A percentile compares a stretch with the other conserved stretches of the same genome.
These are phyloP conservation scores for Lordiphosa mommai DNA, from an alignment of 1,140 invertebrate species.

Conservation along the genomic window DNA sequence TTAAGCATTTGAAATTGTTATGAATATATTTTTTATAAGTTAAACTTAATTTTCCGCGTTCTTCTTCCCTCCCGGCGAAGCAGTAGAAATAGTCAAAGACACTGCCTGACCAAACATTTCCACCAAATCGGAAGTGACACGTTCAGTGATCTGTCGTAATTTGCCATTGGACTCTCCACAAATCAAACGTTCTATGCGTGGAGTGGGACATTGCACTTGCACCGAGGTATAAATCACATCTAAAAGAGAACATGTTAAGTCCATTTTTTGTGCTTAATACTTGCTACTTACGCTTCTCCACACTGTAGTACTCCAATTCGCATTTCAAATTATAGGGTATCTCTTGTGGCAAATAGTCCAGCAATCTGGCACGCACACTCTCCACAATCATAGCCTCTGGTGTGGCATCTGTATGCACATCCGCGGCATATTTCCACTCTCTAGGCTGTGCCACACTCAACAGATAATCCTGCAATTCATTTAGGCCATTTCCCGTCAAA, in stretches of 20 bases:
- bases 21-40: conserved; percentile 64
- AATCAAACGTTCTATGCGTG: conserved; percentile 83
- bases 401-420: conserved; percentile 86
- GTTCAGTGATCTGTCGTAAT: conserved; percentile 84
- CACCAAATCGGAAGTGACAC: conserved; percentile 79
- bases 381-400: conserved; percentile 85
- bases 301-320: conserved; percentile 85
- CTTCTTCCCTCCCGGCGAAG: conserved; percentile 26
- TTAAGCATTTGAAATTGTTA: conserved; percentile 86
- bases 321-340: conserved; percentile 89
- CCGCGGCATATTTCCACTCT: conserved; percentile 84
- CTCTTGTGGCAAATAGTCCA: conserved; percentile 90
- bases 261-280: neutral
- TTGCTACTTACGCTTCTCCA: conserved; percentile 79
- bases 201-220: conserved; percentile 83
- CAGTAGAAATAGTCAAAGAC: conserved; percentile 74
- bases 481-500: conserved; percentile 87
- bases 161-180: conserved; percentile 84
- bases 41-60: neutral
- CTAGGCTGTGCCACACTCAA: conserved; percentile 83
- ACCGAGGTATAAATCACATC: conserved; percentile 84
- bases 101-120: conserved; percentile 77
- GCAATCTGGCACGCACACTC: conserved; percentile 88
- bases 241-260: conserved; percentile 36
- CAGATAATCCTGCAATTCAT: conserved; percentile 88